phyloP scores from a whole-genome alignment of 2,797 vertebrate species.

The Siniperca scherzeri region DNA sequence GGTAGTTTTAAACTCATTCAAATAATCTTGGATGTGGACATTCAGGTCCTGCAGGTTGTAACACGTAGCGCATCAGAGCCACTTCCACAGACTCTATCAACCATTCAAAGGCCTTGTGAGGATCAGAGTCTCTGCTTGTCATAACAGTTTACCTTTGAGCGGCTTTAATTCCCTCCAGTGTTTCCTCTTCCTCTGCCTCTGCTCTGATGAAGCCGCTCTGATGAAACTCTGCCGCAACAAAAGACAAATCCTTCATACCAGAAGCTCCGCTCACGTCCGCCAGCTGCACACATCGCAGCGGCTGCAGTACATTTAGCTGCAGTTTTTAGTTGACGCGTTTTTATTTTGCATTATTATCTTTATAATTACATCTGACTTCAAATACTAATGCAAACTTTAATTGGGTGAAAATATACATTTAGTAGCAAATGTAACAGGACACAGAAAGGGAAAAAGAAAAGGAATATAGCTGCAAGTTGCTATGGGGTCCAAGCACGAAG shows the following conservation, averaged over 20 bases:
- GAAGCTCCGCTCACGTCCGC: background rate
- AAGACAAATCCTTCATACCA: conserved; percentile 23
- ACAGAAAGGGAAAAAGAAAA: too few species aligned
- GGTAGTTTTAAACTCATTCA: background rate
- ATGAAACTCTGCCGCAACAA: conserved; percentile 16
- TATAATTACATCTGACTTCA: too few species aligned
- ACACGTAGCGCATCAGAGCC: background rate
- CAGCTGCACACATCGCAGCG: background rate
- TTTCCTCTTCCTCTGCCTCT: conserved; percentile 21
- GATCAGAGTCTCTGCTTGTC: conserved; percentile 36
- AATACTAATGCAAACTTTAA: too few species aligned
- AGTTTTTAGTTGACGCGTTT: too few species aligned
- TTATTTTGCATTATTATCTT: too few species aligned
- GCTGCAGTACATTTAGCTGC: background rate
- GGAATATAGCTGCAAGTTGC: too few species aligned
- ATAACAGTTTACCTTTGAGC: conserved; percentile 27
- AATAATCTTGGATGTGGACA: background rate
- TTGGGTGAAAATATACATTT: too few species aligned
- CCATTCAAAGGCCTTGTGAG: background rate
- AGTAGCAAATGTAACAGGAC: too few species aligned
- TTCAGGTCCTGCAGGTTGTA: background rate
- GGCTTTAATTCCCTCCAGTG: conserved; percentile 27
- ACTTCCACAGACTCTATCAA: background rate
- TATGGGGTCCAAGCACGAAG: too few species aligned
- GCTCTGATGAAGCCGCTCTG: background rate